These are phyloP conservation scores for Hyalella azteca DNA, from an alignment of 2,888 invertebrate species.

Conservation along the genomic window DNA sequence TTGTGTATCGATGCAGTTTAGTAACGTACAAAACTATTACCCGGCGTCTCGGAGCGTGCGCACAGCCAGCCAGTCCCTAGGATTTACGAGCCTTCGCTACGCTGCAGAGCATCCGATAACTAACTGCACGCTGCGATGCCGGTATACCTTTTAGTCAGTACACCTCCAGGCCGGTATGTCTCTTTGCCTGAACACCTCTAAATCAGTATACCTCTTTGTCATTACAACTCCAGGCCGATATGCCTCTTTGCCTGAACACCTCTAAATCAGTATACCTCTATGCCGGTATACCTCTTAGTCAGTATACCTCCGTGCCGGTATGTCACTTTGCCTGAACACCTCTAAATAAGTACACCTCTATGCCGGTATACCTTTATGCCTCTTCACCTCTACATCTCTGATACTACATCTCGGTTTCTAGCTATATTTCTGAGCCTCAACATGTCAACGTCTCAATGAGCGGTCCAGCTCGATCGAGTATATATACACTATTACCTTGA, in stretches of 20 bases:
- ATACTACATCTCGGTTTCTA: neutral
- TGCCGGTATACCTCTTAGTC: neutral
- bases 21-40: conserved; percentile 27
- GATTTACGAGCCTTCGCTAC: conserved; percentile 26
- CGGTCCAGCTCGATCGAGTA: too few relatives aligned
- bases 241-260: neutral
- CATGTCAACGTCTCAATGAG: too few relatives aligned
- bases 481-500: too few relatives aligned
- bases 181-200: neutral
- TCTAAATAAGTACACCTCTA: neutral
- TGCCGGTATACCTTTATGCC: neutral
- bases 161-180: neutral
- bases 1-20: neutral
- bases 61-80: neutral
- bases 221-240: neutral
- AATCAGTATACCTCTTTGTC: neutral
- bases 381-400: neutral
- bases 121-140: neutral
- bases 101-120: neutral
- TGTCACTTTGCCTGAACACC: neutral
- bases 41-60: neutral
- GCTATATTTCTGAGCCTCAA: too few relatives aligned
- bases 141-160: neutral
- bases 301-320: neutral
- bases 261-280: neutral